A percentile compares a stretch with the other conserved stretches of the same genome.
phyloP scores from a whole-genome alignment of 2,113 vertebrate genomes.

The Bos javanicus region DNA sequence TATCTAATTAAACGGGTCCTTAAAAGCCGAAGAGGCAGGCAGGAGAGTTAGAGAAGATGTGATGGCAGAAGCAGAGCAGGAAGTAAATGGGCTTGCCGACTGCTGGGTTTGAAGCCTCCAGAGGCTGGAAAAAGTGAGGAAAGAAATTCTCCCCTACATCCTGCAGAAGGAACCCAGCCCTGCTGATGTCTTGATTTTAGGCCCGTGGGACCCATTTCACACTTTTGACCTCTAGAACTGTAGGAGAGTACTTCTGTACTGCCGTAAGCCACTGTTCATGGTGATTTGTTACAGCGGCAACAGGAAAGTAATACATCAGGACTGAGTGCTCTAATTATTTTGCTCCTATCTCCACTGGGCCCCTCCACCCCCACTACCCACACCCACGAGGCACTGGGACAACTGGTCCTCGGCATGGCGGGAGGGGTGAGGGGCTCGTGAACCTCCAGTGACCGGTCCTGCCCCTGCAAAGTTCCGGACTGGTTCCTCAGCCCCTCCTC shows the following conservation, averaged over 20 bases:
- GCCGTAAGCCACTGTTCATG: background rate
- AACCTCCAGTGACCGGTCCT: background rate
- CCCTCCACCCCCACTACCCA: background rate
- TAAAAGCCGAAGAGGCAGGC: background rate
- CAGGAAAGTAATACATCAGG: background rate
- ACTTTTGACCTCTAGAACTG: background rate
- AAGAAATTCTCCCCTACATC: background rate
- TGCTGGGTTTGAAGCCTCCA: background rate
- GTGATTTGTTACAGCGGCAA: background rate
- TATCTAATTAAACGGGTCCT: background rate
- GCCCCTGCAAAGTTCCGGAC: background rate
- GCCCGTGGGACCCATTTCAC: background rate
- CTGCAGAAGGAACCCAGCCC: background rate
- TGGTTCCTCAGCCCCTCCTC: background rate
- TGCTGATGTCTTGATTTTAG: background rate
- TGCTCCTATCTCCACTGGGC: background rate
- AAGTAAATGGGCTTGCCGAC: background rate
- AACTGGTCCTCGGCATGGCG: rapidly evolving
- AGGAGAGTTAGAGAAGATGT: background rate
- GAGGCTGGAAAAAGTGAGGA: background rate
- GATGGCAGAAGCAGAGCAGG: background rate
- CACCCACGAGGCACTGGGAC: too few relatives aligned
- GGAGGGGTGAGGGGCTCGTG: background rate
- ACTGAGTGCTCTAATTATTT: background rate
- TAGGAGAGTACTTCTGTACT: background rate